Conservation (phyloP, 35 echinoderm and acorn worm genomes). For the Ophiothrix spiculata region DNA sequence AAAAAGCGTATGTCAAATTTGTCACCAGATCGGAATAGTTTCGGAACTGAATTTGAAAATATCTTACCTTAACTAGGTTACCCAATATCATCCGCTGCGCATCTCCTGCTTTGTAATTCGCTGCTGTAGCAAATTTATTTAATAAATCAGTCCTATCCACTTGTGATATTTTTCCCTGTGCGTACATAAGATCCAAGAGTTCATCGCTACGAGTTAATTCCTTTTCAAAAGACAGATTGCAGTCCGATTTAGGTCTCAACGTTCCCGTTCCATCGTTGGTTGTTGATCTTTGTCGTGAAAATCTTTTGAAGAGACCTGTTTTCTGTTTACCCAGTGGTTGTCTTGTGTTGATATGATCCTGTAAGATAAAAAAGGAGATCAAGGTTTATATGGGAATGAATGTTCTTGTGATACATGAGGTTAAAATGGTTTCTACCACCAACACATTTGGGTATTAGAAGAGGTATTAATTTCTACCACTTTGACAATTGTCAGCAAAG, state of each 20-base stretch:
- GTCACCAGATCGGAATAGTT: too few relatives aligned
- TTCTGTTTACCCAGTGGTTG: neutral
- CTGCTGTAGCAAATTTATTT: slow-evolving; percentile 76
- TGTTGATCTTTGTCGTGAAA: slow-evolving; percentile 62
- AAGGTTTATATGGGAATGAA: too few relatives aligned
- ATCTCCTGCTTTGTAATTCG: slow-evolving; percentile 88
- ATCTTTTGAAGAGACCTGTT: slow-evolving; percentile 62
- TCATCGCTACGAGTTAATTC: slow-evolving; percentile 65
- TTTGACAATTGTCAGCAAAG: too few relatives aligned
- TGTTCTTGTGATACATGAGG: too few relatives aligned
- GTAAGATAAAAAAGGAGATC: neutral
- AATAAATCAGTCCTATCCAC: slow-evolving; percentile 75
- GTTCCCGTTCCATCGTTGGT: neutral
- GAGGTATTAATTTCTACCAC: too few relatives aligned
- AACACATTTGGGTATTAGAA: too few relatives aligned
- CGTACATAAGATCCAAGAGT: slow-evolving; percentile 83
- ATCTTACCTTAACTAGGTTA: slow-evolving; percentile 89
- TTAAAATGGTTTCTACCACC: too few relatives aligned
- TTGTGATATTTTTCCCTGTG: slow-evolving; percentile 83
- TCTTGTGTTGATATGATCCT: neutral
- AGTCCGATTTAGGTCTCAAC: slow-evolving; percentile 69
- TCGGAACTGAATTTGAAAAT: too few relatives aligned
- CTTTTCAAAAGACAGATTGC: slow-evolving; percentile 56
- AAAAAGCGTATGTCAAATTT: too few relatives aligned
- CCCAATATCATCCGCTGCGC: slow-evolving; percentile 90